A percentile compares a stretch with the other conserved stretches of the same genome.
phyloP scores from a whole-genome alignment of 1,140 invertebrate species.

The Lepidurus couesii region DNA sequence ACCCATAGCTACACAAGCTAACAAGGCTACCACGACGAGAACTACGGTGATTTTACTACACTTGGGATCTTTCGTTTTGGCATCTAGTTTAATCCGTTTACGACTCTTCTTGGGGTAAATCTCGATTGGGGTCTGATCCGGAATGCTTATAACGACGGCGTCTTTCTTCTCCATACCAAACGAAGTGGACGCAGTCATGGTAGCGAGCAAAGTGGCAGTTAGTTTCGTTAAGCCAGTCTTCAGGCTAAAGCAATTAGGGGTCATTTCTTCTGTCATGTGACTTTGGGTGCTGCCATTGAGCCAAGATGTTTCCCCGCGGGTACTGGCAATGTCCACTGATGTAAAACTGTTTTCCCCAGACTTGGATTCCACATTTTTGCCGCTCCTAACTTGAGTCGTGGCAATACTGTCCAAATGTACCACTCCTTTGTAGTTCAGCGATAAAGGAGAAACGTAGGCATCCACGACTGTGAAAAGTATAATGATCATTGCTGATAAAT shows the following conservation, averaged over 20 bases:
- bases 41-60: background rate
- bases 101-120: background rate
- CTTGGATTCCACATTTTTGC: background rate
- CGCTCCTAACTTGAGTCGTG: background rate
- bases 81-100: background rate
- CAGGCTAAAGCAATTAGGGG: background rate
- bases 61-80: background rate
- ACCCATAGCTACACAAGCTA: background rate
- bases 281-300: background rate
- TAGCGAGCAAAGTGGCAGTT: background rate
- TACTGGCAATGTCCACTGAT: background rate
- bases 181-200: background rate
- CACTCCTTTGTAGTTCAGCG: conserved; percentile 23
- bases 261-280: background rate
- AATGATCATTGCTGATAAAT: background rate
- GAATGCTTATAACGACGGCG: background rate
- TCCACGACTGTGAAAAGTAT: conserved; percentile 12
- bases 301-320: background rate
- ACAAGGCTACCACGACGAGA: conserved; percentile 24
- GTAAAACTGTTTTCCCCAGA: conserved; percentile 8
- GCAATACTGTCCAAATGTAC: background rate
- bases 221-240: background rate
- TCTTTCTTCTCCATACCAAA: background rate
- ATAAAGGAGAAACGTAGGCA: conserved; percentile 30
- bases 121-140: background rate